phyloP scores from a whole-genome alignment of 2,888 invertebrate species.

The Sinopyrophorus schimmeli region DNA sequence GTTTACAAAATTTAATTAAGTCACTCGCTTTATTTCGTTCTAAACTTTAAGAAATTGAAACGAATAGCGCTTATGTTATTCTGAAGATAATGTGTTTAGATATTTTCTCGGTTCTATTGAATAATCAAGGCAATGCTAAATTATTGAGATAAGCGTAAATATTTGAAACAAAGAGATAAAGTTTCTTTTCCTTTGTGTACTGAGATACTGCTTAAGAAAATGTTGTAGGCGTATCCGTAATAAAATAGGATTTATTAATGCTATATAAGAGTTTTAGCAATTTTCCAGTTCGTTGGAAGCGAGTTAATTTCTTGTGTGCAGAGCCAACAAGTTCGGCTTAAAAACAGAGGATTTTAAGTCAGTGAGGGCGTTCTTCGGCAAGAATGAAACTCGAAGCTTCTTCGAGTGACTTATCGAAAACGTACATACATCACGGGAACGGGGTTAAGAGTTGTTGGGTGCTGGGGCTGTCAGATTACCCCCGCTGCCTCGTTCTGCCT shows the following conservation, averaged over 20 bases:
- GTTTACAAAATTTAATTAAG: too few relatives aligned
- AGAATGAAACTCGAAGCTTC: constrained; percentile 21
- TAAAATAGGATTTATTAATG: constrained; percentile 15
- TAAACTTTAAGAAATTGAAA: too few relatives aligned
- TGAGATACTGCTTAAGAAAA: too few relatives aligned
- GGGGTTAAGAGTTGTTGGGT: constrained; percentile 39
- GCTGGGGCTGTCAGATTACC: constrained; percentile 40
- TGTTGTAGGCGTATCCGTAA: constrained; percentile 11
- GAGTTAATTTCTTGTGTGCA: constrained; percentile 25
- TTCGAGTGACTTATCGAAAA: constrained; percentile 30
- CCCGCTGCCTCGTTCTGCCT: constrained; percentile 38
- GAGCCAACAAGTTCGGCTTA: constrained; percentile 23
- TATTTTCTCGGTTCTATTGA: too few relatives aligned
- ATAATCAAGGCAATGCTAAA: too few relatives aligned
- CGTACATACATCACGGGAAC: constrained; percentile 33
- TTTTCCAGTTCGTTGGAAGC: constrained; percentile 23
- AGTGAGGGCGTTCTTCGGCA: constrained; percentile 8
- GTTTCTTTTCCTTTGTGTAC: too few relatives aligned
- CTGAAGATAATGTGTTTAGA: too few relatives aligned
- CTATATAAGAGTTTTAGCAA: constrained; percentile 20
- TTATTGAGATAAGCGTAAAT: too few relatives aligned
- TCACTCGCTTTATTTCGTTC: too few relatives aligned
- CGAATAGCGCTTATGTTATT: too few relatives aligned
- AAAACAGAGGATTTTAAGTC: constrained; percentile 22
- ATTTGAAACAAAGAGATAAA: too few relatives aligned